These are phyloP conservation scores for Hippocampus barbouri DNA, from an alignment of 2,113 vertebrate genomes.

Conservation along the genomic window DNA sequence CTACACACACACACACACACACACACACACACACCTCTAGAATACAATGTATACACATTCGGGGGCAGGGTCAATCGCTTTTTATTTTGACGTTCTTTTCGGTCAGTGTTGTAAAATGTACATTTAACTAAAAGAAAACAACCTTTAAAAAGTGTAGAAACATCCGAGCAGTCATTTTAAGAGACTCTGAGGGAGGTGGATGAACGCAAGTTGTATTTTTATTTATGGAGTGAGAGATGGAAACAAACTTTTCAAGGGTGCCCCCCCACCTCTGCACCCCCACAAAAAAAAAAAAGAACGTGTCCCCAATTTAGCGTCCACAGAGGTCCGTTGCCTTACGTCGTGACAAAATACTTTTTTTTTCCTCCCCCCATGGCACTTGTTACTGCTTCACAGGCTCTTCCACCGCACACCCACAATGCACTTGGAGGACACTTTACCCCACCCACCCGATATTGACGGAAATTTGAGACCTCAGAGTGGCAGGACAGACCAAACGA, in stretches of 20 bases:
- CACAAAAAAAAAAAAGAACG: constrained; percentile 22
- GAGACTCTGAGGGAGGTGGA: constrained; percentile 1
- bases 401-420: constrained; percentile 66
- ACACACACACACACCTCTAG: constrained; percentile 33
- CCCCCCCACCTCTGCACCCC: constrained; percentile 1
- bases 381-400: constrained; percentile 57
- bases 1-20: constrained; percentile 4
- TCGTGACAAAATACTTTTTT: constrained; percentile 32
- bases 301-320: constrained; percentile 22
- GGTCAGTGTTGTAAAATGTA: constrained; percentile 49
- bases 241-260: constrained; percentile 39
- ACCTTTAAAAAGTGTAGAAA: constrained; percentile 14
- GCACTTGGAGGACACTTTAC: constrained; percentile 49
- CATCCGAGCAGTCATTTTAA: constrained; percentile 9
- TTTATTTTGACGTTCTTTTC: constrained; percentile 44
- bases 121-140: constrained; percentile 4
- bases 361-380: constrained; percentile 36
- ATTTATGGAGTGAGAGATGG: constrained; percentile 43
- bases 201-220: constrained; percentile 19
- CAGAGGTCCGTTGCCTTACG: constrained; percentile 61
- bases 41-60: constrained; percentile 53
- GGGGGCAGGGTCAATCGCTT: constrained; percentile 67
- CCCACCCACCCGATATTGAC: constrained; percentile 29
- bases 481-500: constrained; percentile 50
- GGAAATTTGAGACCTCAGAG: not conserved